These are phyloP conservation scores for Sebastes flavidus DNA, from an alignment of 2,797 vertebrate genomes.

Conservation along the genomic window DNA sequence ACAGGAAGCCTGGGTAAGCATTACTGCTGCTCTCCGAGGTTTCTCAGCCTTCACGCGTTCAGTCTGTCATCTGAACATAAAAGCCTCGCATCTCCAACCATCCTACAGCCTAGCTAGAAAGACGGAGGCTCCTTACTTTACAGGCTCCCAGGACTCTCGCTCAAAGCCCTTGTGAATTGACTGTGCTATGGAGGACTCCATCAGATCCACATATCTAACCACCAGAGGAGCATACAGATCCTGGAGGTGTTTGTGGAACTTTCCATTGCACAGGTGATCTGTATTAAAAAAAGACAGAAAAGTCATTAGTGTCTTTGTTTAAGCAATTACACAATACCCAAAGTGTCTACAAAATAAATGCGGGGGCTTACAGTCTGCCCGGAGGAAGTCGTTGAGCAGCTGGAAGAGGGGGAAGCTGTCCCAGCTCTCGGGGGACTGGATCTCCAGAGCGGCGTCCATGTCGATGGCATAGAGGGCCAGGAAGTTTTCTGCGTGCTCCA, in stretches of 20 bases:
- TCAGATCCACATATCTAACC: slow-evolving; percentile 99
- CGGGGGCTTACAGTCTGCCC: slow-evolving; percentile 91
- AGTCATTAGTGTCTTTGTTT: neutral
- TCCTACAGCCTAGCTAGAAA: slow-evolving; percentile 71
- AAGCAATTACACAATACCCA: neutral
- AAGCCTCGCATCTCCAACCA: slow-evolving; percentile 61
- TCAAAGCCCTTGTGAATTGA: slow-evolving; percentile 99
- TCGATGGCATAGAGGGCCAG: slow-evolving; percentile 96
- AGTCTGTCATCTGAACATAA: slow-evolving; percentile 55
- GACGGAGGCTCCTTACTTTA: slow-evolving; percentile 97
- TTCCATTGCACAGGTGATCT: slow-evolving; percentile 99
- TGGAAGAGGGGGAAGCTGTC: slow-evolving; percentile 99
- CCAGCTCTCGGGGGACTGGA: slow-evolving; percentile 98
- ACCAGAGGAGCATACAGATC: slow-evolving; percentile 99
- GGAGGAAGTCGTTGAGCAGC: slow-evolving; percentile 98
- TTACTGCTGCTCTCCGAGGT: slow-evolving; percentile 57
- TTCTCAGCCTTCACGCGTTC: slow-evolving; percentile 51
- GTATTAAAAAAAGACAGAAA: slow-evolving; percentile 57
- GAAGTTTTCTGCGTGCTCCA: slow-evolving; percentile 98
- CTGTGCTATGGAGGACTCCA: slow-evolving; percentile 99
- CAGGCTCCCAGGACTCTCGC: slow-evolving; percentile 99
- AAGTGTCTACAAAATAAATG: neutral
- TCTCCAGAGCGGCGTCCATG: slow-evolving; percentile 97
- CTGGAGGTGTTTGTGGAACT: slow-evolving; percentile 99
- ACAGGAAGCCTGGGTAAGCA: slow-evolving; percentile 60